Evolutionary conservation across 2,113 vertebrate genomes (phyloP), one percentile per base, ranked within the genome.

Genomic region (Mobula birostris): DNA sequence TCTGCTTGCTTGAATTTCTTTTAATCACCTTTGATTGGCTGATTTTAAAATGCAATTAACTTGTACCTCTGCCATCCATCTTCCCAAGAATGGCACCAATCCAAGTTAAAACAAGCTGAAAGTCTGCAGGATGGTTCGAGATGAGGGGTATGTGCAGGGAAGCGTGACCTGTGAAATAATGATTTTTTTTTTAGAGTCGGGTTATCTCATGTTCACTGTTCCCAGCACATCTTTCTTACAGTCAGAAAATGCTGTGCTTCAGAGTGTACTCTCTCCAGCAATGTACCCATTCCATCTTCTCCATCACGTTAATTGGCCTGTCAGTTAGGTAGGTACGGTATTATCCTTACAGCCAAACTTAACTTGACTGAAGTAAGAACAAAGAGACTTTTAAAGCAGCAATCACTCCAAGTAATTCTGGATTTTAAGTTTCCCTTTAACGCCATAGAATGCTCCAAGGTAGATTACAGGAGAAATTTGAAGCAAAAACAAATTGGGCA

Each of bases 271-370:
- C 56, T 87, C 29, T 36, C 61, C 85, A 63, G 83, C 58, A 87
- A 61, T 29, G 61, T 87, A 15, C 83, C 83, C 0, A 15, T n/a
- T 90, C 61, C 61, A 66, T 61, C 2, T 29, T 66, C 58, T 90
- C 61, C 85, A 7, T 68, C 14, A 7, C 32, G 85, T 68, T 90
- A 90, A 90, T 66, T 90, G 61, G n/a, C 85, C 85, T 90, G 85
- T 90, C 85, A 90, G 12, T 90, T 61, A 90, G 14, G 29, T 14
- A 32, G n/a, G 61, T 29, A 3, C 58, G 66, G 58, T 29, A 66
- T 90, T 90, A 66, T n/a, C 61, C 32, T n/a, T 90, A 61, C 29
- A 88, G 85, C 58, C 85, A 11, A 5, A 66, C 14, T n/a, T 66
- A 66, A 14, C 85, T 48, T 29, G 58, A 32, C 5, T 88, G 85